phyloP scores from a whole-genome alignment of 30 jellyfish, hydroid and myxozoan species.

The Aurelia sp. region DNA sequence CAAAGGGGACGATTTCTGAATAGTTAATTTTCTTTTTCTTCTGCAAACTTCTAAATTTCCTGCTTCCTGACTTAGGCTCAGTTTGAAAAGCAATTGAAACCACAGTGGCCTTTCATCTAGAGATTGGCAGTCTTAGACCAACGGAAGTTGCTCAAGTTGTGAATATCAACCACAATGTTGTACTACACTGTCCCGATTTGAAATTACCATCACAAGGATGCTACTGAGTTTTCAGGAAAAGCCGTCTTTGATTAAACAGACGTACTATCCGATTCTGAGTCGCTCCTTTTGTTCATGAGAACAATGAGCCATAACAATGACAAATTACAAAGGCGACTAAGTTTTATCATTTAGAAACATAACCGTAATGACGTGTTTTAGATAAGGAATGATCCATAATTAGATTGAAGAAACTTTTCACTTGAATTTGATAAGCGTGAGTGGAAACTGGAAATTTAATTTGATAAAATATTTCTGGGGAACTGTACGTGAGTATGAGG shows the following conservation, averaged over 20 bases:
- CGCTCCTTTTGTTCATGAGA: neutral
- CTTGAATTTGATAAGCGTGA: no score
- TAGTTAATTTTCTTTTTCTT: conserved; percentile 74
- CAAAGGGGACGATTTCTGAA: conserved; percentile 70
- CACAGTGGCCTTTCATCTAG: conserved; percentile 74
- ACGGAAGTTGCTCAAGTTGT: conserved; percentile 86
- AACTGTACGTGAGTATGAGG: no score
- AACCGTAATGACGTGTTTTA: no score
- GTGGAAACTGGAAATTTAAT: no score
- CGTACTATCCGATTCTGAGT: conserved; percentile 52
- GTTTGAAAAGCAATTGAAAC: conserved; percentile 86
- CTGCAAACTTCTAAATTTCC: conserved; percentile 83
- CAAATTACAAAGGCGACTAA: no score
- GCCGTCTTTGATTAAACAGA: conserved; percentile 27
- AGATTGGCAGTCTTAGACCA: conserved; percentile 80
- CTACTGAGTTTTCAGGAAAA: conserved; percentile 65
- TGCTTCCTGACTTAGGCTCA: conserved; percentile 89
- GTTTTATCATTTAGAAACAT: no score
- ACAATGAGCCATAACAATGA: neutral
- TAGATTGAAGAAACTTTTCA: no score
- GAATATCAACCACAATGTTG: conserved; percentile 78
- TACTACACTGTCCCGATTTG: conserved; percentile 41
- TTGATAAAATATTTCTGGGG: no score
- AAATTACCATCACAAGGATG: conserved; percentile 49
- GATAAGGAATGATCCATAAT: no score